A percentile compares a stretch with the other conserved stretches of the same genome.
phyloP scores from a whole-genome alignment of 2,113 vertebrate genomes.

The Pangasianodon hypophthalmus region DNA sequence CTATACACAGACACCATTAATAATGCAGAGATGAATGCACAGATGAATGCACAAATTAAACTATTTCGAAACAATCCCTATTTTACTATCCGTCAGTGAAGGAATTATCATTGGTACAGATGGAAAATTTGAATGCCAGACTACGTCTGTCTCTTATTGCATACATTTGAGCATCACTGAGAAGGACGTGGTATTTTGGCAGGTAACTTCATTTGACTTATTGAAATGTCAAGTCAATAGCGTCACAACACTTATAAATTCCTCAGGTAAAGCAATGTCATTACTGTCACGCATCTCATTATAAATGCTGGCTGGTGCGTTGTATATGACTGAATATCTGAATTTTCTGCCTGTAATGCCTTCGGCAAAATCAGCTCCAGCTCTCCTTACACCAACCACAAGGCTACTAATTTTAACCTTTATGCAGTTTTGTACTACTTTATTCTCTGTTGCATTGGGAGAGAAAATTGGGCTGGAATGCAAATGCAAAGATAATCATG shows the following conservation, averaged over 20 bases:
- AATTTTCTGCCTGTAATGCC: neutral
- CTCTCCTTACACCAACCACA: neutral
- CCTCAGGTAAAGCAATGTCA: neutral
- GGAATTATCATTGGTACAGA: neutral
- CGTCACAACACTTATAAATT: neutral
- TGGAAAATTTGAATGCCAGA: neutral
- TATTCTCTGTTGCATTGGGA: neutral
- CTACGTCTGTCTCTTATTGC: neutral
- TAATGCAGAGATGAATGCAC: neutral
- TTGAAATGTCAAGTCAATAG: neutral
- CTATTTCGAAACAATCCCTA: neutral
- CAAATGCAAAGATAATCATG: slow-evolving; percentile 9
- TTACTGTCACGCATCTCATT: neutral
- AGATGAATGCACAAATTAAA: neutral
- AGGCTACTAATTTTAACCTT: neutral
- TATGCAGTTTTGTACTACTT: neutral
- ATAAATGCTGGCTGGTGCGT: neutral
- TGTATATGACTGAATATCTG: neutral
- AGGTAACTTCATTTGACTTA: neutral
- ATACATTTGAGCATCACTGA: neutral
- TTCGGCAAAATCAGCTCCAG: neutral
- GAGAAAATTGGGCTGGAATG: slow-evolving; percentile 5
- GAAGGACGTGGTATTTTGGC: neutral
- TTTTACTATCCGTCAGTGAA: neutral
- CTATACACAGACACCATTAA: neutral